Evolutionary conservation across 2,888 invertebrate species (phyloP).

Genomic region (Phengaris arion): DNA sequence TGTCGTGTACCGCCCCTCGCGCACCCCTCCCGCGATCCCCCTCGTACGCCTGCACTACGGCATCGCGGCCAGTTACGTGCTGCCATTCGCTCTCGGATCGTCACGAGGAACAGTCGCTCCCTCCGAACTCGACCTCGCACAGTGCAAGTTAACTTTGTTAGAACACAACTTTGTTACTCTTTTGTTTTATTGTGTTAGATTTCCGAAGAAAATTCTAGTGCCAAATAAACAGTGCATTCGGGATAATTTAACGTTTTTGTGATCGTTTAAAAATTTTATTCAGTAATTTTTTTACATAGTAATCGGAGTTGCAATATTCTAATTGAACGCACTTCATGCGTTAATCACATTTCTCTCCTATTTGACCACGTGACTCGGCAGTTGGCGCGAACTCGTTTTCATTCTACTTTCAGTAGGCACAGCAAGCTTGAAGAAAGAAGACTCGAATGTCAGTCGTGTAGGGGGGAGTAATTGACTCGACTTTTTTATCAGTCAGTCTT

Average conservation of each 20-base stretch:
- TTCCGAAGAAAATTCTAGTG: conserved; percentile 38
- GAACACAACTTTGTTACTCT: conserved; percentile 50
- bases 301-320: conserved; percentile 20
- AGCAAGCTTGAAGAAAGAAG: conserved; percentile 45
- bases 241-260: conserved; percentile 36
- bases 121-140: conserved; percentile 41
- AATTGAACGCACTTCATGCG: conserved; percentile 21
- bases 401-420: conserved; percentile 50
- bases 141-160: conserved; percentile 53
- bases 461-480: conserved; percentile 85
- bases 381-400: conserved; percentile 40
- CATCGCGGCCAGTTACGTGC: conserved; percentile 57
- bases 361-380: conserved; percentile 55
- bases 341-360: conserved; percentile 47
- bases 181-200: conserved; percentile 45
- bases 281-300: conserved; percentile 15
- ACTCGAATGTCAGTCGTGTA: conserved; percentile 69
- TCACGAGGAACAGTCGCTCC: conserved; percentile 57
- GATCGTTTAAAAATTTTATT: conserved; percentile 43
- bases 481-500: conserved; percentile 85
- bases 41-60: conserved; percentile 54
- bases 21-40: conserved; percentile 51
- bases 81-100: conserved; percentile 72
- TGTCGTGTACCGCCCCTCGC: conserved; percentile 31
- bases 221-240: conserved; percentile 41